Evolutionary conservation across 2,888 invertebrate genomes (phyloP).

Genomic region (Caenorhabditis sulstoni): DNA sequence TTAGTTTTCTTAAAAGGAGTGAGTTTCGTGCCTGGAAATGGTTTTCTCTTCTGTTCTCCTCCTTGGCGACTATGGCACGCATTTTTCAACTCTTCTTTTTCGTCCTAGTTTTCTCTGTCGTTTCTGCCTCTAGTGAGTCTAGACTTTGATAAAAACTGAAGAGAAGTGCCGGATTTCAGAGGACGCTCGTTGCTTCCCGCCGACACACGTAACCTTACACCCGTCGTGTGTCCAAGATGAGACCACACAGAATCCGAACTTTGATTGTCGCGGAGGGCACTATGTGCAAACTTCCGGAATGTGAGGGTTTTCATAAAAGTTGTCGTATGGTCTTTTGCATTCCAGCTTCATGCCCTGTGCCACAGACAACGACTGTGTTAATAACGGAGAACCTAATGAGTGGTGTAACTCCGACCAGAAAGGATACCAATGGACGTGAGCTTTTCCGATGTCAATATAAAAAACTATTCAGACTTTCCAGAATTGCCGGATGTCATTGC

Average conservation of each 20-base stretch:
- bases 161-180: constrained; percentile 3
- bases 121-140: not conserved
- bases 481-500: constrained; percentile 34
- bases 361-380: constrained; percentile 14
- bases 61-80: too few species aligned
- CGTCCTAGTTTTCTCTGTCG: not conserved
- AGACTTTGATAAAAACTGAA: too few species aligned
- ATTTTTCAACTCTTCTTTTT: too few species aligned
- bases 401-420: constrained; percentile 38
- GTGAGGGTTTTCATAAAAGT: not conserved
- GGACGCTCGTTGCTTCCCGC: constrained; percentile 37
- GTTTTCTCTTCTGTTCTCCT: not conserved
- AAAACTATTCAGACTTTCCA: not conserved
- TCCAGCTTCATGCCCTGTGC: constrained; percentile 20
- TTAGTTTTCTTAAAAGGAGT: not conserved
- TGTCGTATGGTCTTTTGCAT: not conserved
- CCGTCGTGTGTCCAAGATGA: constrained; percentile 15
- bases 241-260: constrained; percentile 19
- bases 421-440: constrained; percentile 38
- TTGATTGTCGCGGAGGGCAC: constrained; percentile 29
- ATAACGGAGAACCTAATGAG: constrained; percentile 24
- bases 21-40: not conserved
- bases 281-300: constrained; percentile 47
- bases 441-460: not conserved
- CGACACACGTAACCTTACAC: not conserved